Base-by-base conservation (phyloP, 2,888 invertebrate species). In the Megastigmus dorsalis region DNA sequence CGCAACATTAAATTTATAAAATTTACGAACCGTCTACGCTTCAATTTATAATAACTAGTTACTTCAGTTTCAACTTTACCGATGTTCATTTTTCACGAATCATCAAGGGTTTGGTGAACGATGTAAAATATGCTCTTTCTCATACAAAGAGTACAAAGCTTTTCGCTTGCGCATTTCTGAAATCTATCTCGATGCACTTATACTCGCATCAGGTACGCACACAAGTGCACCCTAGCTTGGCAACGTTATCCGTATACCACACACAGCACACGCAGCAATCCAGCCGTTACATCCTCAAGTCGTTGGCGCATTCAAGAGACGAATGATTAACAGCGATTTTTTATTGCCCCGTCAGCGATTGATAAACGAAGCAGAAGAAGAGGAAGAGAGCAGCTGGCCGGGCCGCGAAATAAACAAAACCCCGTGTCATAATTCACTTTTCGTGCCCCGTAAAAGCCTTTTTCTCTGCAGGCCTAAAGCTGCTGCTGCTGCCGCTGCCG, bases 261-360 rank as follows among this genome's bases (percentile, higher is more conserved):
- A 6, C 48, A 28, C 13, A 2, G 15, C 33, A 6, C 9, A 15
- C 18, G 13, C 48, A 28, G n/a, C n/a, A n/a, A n/a, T n/a, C n/a
- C n/a, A n/a, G n/a, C n/a, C n/a, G n/a, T n/a, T n/a, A n/a, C n/a
- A n/a, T n/a, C n/a, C n/a, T n/a, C n/a, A n/a, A n/a, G 28, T 36
- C 26, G 0, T n/a, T 26, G 18, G 45, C 15, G 28, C 48, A 63
- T 71, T 63, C 43, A 59, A 18, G 28, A 23, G 57, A 59, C n/a
- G n/a, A 23, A 72, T 65, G 65, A 72, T 65, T 72, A 65, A 72
- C 57, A 50, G 57, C 50, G n/a, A 59, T 50, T 38, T 65, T 63
- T 71, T 57, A 71, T 71, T 71, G 63, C 55, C 55, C 6, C 1
- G 28, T n/a, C 45, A 6, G 30, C 45, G 57, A 71, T 71, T 57